These are phyloP conservation scores for Nomada fabriciana DNA, from an alignment of 2,888 invertebrate genomes.

Conservation along the genomic window DNA sequence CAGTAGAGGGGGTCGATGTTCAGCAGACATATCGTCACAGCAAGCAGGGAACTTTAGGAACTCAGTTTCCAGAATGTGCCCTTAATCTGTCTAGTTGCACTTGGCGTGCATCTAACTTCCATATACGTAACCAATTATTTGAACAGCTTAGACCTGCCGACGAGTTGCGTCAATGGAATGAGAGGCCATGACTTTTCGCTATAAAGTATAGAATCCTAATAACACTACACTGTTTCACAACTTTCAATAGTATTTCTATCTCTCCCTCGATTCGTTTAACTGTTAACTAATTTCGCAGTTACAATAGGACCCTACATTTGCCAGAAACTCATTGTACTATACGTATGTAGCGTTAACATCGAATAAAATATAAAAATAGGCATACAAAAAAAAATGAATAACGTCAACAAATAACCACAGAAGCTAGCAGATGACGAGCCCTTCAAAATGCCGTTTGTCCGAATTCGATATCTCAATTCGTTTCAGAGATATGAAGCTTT, in stretches of 20 bases:
- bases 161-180: not conserved
- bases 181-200: constrained; percentile 11
- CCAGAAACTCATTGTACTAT: no score
- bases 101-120: constrained; percentile 32
- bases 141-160: not conserved
- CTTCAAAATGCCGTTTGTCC: not conserved
- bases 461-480: not conserved
- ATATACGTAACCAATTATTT: constrained; percentile 28
- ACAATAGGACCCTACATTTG: no score
- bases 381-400: not conserved
- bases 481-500: not conserved
- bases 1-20: not conserved
- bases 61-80: not conserved
- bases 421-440: not conserved
- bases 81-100: constrained; percentile 8
- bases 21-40: not conserved
- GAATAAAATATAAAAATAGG: not conserved
- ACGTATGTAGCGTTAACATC: not conserved
- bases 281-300: not conserved
- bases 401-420: no score
- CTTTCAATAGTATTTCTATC: not conserved
- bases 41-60: constrained; percentile 12
- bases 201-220: constrained; percentile 17
- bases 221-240: constrained; percentile 9
- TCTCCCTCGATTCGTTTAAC: no score